Conservation (phyloP, 2,113 vertebrate genomes). For the Peromyscus polionotus region DNA sequence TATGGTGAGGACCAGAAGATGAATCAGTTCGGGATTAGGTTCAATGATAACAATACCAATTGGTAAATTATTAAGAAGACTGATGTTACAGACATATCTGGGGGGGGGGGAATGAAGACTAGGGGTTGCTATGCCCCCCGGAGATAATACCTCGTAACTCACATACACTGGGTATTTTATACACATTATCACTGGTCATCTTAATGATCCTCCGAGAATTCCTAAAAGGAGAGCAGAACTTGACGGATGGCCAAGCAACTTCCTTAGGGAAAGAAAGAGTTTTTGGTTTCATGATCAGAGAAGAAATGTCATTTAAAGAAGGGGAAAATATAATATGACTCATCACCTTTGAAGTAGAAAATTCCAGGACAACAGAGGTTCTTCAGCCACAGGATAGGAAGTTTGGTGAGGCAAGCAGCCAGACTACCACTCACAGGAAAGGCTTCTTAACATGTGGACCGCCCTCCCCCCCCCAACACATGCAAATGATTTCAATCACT, state of each 20-base stretch:
- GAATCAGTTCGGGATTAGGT: background rate
- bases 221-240: background rate
- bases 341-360: slow-evolving; percentile 21
- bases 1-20: background rate
- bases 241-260: background rate
- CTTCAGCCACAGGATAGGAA: background rate
- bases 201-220: background rate
- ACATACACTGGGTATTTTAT: background rate
- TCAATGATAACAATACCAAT: background rate
- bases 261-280: background rate
- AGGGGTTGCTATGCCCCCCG: background rate
- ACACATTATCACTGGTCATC: background rate
- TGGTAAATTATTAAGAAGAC: background rate
- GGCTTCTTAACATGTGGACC: background rate
- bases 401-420: background rate
- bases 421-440: background rate
- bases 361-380: background rate
- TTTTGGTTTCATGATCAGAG: background rate
- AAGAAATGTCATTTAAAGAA: background rate
- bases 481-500: background rate
- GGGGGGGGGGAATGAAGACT: background rate
- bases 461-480: accelerated
- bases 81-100: background rate
- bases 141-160: background rate
- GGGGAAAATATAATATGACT: background rate